Evolutionary conservation across 1,140 invertebrate genomes (phyloP), one percentile per base, ranked within the genome.

Genomic region (Ruditapes philippinarum): DNA sequence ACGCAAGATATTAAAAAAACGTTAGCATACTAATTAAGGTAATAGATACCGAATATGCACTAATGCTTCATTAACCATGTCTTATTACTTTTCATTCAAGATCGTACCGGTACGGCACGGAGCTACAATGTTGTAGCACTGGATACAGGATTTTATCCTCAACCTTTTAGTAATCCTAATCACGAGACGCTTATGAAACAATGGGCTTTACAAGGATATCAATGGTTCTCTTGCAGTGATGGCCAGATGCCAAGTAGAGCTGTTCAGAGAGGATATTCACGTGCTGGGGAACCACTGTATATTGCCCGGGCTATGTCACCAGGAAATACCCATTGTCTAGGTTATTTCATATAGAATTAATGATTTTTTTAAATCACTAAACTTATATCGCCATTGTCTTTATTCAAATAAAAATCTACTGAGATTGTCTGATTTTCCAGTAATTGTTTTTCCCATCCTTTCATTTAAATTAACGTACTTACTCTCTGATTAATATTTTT

Each of bases 161-260:
- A 80, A 60, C 22, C 78, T n/a, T n/a, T n/a, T n/a, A 49, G 36
- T 31, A 25, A 25, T 49, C 76, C 28, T 22, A 19, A 40, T 28
- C 60, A 82, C 22, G 80, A 68, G 5, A 31, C 28, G 0, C 25
- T 79, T 33, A 38, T 87, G 28, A 78, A 87, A 33, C 38, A 65
- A 28, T 87, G 84, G 84, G 11, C 76, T 5, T 11, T 79, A 12
- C 73, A 62, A 60, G 84, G 84, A 22, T 33, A 65, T 25, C 84
- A 79, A 19, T 87, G 84, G 84, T 36, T 87, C 28, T 33, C 84
- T 25, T 87, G 84, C 25, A 9, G 40, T 36, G 74, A 68, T 31
- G 84, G 84, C 22, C 84, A 87, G 73, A 87, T 87, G 73, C 70
- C 68, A 36, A 87, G 45, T 49, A 33, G 73, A 42, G 33, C 84